Evolutionary conservation across 2,797 vertebrate species (phyloP).

Genomic region (Fringilla coelebs): DNA sequence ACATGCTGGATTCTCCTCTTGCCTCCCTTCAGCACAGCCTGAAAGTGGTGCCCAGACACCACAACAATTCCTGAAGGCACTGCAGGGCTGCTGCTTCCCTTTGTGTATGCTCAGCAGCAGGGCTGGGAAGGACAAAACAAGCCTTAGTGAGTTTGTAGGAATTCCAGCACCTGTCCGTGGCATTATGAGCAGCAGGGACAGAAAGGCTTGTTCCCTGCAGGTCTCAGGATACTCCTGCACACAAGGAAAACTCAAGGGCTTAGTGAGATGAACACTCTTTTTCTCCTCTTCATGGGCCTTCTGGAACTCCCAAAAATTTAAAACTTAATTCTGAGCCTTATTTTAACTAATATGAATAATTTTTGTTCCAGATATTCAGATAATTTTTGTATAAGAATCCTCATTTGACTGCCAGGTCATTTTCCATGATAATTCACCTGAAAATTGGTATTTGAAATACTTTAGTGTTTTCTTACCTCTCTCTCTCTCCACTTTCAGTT

Average conservation of each 20-base stretch:
- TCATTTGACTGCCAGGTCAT: constrained; percentile 19
- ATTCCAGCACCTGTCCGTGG: fast-evolving
- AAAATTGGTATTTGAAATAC: constrained; percentile 25
- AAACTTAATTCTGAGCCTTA: background rate
- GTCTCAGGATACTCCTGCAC: background rate
- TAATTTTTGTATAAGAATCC: background rate
- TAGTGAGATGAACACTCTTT: background rate
- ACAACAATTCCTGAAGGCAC: background rate
- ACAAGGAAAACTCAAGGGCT: background rate
- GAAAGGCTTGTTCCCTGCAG: background rate
- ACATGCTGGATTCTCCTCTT: background rate
- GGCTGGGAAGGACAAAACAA: background rate
- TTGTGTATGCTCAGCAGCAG: background rate
- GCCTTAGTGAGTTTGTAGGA: background rate
- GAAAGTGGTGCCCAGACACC: background rate
- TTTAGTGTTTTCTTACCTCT: background rate
- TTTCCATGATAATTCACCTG: constrained; percentile 30
- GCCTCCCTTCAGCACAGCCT: background rate
- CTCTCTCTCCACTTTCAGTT: background rate
- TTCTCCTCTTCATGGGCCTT: background rate
- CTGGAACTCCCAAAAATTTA: background rate
- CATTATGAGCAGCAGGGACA: background rate
- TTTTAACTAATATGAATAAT: background rate
- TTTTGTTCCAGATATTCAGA: background rate
- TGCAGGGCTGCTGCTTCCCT: background rate